phyloP scores from a whole-genome alignment of 2,888 invertebrate genomes.

The Tipula helvola region DNA sequence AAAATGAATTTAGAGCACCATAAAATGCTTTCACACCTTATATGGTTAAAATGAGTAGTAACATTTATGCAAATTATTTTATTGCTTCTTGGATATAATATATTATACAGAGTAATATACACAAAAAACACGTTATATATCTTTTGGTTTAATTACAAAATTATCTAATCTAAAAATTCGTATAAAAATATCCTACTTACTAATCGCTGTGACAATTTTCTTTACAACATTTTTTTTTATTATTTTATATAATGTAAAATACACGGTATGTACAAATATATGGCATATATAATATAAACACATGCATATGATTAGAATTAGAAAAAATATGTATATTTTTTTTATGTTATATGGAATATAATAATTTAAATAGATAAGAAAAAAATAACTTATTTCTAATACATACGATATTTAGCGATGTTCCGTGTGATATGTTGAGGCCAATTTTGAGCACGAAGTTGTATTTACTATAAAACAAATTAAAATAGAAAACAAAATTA shows the following conservation, averaged over 20 bases:
- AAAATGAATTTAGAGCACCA: not conserved
- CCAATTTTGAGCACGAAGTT: slow-evolving; percentile 8
- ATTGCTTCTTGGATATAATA: not conserved
- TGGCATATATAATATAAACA: not conserved
- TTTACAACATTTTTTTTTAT: not conserved
- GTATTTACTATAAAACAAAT: slow-evolving; percentile 8
- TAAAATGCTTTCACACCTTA: not conserved
- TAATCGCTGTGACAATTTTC: not conserved
- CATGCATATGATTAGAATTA: not conserved
- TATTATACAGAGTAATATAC: not conserved
- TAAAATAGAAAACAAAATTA: not conserved
- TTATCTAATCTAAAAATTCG: not conserved
- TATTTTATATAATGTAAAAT: not conserved
- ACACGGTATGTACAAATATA: not conserved
- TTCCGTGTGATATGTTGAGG: slow-evolving; percentile 10
- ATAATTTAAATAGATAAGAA: slow-evolving; percentile 1
- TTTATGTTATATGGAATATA: not conserved
- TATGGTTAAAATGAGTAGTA: not conserved
- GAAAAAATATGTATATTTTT: not conserved
- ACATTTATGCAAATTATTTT: not conserved
- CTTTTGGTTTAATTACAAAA: not conserved
- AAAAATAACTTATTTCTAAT: not conserved
- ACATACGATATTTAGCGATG: slow-evolving; percentile 6
- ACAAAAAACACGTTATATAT: not conserved
- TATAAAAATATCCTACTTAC: not conserved